Evolutionary conservation across 1,140 invertebrate species (phyloP).

Genomic region (Euglossa dilemma): DNA sequence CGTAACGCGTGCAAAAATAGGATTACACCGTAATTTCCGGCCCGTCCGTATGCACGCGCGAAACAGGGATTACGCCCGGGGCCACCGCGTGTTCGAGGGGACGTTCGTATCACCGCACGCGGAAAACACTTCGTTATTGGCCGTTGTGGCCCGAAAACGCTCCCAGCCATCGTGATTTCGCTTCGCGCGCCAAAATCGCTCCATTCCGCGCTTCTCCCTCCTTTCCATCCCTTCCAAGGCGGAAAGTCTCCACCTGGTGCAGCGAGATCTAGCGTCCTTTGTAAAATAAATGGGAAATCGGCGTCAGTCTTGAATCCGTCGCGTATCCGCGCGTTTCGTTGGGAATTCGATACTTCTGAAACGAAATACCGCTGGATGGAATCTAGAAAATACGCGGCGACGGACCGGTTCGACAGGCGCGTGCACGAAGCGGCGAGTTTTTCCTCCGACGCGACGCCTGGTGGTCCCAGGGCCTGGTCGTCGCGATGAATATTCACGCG

Average conservation of each 20-base stretch:
- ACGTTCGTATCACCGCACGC: not conserved
- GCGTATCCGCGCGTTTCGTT: not conserved
- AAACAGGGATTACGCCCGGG: slow-evolving; percentile 17
- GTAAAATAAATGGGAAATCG: not conserved
- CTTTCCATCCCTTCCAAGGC: no score
- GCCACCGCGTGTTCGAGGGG: not conserved
- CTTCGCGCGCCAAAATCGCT: not conserved
- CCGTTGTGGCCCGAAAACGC: not conserved
- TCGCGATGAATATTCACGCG: not conserved
- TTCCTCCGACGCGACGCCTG: not conserved
- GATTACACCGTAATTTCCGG: slow-evolving; percentile 50
- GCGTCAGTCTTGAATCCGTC: not conserved
- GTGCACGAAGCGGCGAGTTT: not conserved
- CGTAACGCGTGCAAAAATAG: slow-evolving; percentile 55
- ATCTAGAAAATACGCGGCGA: not conserved
- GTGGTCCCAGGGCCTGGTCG: no score
- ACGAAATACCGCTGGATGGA: not conserved
- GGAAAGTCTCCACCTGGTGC: no score
- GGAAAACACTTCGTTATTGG: slow-evolving; percentile 22
- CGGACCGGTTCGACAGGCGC: not conserved
- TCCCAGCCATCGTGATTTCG: not conserved
- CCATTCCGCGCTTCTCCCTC: not conserved
- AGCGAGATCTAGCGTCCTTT: not conserved
- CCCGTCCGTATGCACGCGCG: slow-evolving; percentile 10
- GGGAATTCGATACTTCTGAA: not conserved